Evolutionary conservation across 2,113 vertebrate species (phyloP), one percentile per base, ranked within the genome.

Genomic region (Pleuronectes platessa): DNA sequence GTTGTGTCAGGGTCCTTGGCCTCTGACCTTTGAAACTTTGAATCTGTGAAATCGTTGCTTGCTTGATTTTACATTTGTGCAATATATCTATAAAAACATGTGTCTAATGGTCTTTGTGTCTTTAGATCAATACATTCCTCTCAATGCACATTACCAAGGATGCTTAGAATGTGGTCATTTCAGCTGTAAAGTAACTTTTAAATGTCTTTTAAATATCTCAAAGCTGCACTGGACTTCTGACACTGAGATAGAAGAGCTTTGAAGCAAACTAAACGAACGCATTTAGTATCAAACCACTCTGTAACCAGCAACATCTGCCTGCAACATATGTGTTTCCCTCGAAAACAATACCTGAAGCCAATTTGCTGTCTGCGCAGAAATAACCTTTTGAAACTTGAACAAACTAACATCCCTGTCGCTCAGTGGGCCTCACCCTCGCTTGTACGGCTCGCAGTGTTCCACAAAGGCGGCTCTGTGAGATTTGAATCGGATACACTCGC

Each of bases 401-500:
- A 88, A 87, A 77, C 80, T 68, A 75, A 78, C 69, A 85, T 71
- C 55, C 27, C 40, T n/a, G n/a, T 63, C 4, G 40, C 71, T 78
- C 58, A 53, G 61, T 66, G 74, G 77, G 65, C 76, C 64, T 71
- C 54, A 17, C 59, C 55, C 35, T 80, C 71, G 78, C 77, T 88
- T 54, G 60, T 70, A 78, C 68, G 68, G 74, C 71, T 81, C 68
- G 58, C 85, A 76, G 64, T 81, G 78, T 88, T 89, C 64, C 82
- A 78, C 86, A 81, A 86, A 92, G 85, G 86, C 84, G 82, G 80
- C 77, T 68, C 71, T 74, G 49, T 67, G 79, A 83, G 85, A 89
- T 90, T 78, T 81, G 85, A 90, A 85, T 81, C 62, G 81, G 84
- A 82, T 87, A 82, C 86, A 84, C 82, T 76, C 73, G 81, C 82